phyloP scores from a whole-genome alignment of 1,140 invertebrate genomes.

The Druon quercuslanigerum region DNA sequence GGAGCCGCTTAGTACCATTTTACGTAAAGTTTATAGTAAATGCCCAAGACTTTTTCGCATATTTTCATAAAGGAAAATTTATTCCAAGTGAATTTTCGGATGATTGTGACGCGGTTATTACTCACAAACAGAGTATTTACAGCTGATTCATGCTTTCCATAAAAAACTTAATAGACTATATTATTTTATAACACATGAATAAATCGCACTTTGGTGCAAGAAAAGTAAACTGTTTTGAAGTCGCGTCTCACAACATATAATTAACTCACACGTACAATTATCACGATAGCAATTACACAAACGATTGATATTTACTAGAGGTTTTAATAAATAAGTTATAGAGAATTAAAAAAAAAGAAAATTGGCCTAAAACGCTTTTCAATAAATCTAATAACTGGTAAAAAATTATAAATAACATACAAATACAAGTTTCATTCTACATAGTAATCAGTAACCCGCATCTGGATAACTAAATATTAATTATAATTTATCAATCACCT shows the following conservation, averaged over 20 bases:
- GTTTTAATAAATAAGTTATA: too few relatives aligned
- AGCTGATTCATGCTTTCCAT: not conserved
- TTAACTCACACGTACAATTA: not conserved
- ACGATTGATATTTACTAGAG: not conserved
- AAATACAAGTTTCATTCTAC: too few relatives aligned
- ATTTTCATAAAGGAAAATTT: not conserved
- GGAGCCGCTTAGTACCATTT: too few relatives aligned
- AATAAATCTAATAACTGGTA: too few relatives aligned
- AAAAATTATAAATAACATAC: too few relatives aligned
- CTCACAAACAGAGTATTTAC: not conserved
- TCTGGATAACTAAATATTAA: too few relatives aligned
- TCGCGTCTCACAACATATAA: not conserved
- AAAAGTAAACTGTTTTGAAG: constrained; percentile 5
- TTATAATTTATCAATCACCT: too few relatives aligned
- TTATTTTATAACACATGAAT: not conserved
- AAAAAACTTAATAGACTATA: constrained; percentile 11
- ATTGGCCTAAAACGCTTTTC: too few relatives aligned
- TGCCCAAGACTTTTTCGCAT: not conserved
- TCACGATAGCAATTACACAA: not conserved
- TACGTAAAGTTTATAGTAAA: too few relatives aligned
- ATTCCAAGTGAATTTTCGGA: not conserved
- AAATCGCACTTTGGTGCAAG: not conserved
- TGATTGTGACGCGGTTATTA: not conserved
- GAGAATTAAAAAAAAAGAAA: too few relatives aligned
- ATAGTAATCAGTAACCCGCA: too few relatives aligned